Evolutionary conservation across 2,113 vertebrate genomes (phyloP).

Genomic region (Oncorhynchus tshawytscha): DNA sequence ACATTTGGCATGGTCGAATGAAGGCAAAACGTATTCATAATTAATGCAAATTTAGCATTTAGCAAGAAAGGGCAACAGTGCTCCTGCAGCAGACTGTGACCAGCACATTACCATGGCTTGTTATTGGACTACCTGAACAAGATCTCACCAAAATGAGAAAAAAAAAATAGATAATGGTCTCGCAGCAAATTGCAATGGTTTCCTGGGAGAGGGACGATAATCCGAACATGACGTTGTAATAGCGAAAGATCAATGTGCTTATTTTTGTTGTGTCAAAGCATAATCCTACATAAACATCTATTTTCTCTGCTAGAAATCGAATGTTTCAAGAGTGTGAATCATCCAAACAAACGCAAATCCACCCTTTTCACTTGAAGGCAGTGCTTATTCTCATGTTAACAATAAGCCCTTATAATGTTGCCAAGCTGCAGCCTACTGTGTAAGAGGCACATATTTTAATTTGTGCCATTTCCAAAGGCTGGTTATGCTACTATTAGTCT

Average conservation of each 20-base stretch:
- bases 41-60: slow-evolving; percentile 64
- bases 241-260: background rate
- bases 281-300: background rate
- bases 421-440: background rate
- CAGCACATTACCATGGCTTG: slow-evolving; percentile 14
- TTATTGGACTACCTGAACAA: slow-evolving; percentile 5
- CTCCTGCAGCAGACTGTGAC: slow-evolving; percentile 39
- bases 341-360: background rate
- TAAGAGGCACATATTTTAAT: background rate
- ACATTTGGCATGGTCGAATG: slow-evolving; percentile 15
- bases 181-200: background rate
- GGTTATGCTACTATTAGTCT: background rate
- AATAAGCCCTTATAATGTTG: background rate
- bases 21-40: slow-evolving; percentile 21
- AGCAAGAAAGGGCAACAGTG: slow-evolving; percentile 49
- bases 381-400: background rate
- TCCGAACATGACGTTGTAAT: background rate
- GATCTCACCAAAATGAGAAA: background rate
- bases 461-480: background rate
- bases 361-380: background rate
- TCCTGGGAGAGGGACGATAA: background rate
- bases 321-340: background rate
- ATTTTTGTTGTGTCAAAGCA: too few species aligned
- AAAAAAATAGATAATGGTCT: background rate
- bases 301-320: background rate